Base-by-base conservation (phyloP, 1,140 invertebrate genomes). In the Brachionus rotundiformis region DNA sequence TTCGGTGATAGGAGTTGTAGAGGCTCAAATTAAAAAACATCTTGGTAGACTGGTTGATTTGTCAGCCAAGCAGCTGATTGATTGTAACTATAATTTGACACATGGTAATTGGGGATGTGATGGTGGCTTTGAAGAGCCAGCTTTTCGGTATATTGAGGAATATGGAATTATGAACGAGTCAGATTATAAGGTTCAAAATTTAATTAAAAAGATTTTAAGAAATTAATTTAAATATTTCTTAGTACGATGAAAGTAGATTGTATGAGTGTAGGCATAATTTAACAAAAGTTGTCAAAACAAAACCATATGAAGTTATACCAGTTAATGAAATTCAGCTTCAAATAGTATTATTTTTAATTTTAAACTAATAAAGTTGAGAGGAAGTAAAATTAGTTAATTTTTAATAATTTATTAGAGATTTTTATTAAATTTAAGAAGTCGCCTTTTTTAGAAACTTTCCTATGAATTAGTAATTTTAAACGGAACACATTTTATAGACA, bases 31-130 rank as follows among this genome's bases (percentile, higher is more conserved):
- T 41, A 83, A 84, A 82, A 77, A 81, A 29, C 84, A 84, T 25
- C 83, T 83, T 11, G 81, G 82, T 19, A 82, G 83, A 10, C 75
- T 87, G 3, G 44, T 85, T 1, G 83, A 83, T 29, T 82, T 87
- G 1, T 84, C 84, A 80, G 84, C 86, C 73, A 85, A 86, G 81
- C 83, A 87, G 44, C 77, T 87, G 2, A 83, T 86, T 25, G 86
- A 87, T 73, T 87, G 86, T 75, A 84, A 84, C 2, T 13, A 27
- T 16, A 77, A 73, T 31, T 82, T 81, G 27, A 82, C 39, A 27
- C 86, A 86, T 83, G 23, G 95, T 10, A 98, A 99, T 89, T 91
- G 83, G 5, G 87, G 86, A 0, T 88, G 87, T 82, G 31, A 84
- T n/a, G 87, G 87, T 13, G 87, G 87, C 59, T 77, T 86, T 3